These are phyloP conservation scores for Heliconius hermathena DNA, from an alignment of 1,140 invertebrate species.

Conservation along the genomic window DNA sequence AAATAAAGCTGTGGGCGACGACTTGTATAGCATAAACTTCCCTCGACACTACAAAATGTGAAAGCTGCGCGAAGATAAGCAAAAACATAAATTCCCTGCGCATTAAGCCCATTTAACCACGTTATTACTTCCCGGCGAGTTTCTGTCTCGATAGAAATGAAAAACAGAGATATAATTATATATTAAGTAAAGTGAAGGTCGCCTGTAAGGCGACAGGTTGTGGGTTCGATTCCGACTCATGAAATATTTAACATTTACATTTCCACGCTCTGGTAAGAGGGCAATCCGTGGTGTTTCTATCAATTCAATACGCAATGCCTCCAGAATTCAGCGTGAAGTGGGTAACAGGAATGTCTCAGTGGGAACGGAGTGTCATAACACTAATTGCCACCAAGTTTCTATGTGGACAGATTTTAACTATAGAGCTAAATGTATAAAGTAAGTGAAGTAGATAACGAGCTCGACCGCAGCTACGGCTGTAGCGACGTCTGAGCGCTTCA, in stretches of 20 bases:
- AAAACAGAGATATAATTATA: neutral
- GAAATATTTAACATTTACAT: no score
- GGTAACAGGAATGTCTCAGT: no score
- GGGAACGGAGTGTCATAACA: no score
- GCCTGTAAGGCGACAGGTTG: no score
- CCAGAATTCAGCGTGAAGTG: no score
- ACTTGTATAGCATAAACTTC: neutral
- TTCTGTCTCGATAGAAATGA: neutral
- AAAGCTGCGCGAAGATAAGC: neutral
- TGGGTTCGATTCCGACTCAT: no score
- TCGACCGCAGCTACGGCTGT: neutral
- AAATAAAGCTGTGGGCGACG: neutral
- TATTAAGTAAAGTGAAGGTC: neutral
- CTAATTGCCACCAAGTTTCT: no score
- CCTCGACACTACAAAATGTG: neutral
- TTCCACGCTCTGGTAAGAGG: no score
- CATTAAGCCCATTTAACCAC: neutral
- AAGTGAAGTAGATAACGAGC: neutral
- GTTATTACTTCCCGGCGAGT: neutral
- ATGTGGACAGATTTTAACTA: no score
- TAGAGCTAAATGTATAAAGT: no score
- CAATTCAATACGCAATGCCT: no score
- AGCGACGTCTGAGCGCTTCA: neutral
- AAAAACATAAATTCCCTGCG: neutral
- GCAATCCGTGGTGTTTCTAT: no score